These are phyloP conservation scores for Myotis lucifugus DNA, from an alignment of 2,113 vertebrate genomes.

Conservation along the genomic window DNA sequence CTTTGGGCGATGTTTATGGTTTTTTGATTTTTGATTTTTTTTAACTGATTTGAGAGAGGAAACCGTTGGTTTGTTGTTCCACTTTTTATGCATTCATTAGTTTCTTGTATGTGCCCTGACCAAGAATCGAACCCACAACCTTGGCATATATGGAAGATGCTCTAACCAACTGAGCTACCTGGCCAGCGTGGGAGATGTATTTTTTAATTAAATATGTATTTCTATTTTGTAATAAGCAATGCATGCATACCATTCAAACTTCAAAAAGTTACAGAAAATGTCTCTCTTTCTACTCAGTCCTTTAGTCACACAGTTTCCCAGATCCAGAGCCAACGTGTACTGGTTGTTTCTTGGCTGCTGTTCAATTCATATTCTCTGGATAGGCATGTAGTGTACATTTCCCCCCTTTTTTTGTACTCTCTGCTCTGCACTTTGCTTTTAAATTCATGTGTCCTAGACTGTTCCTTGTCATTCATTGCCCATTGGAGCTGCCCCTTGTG, in stretches of 20 bases:
- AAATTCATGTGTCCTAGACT: too few species aligned
- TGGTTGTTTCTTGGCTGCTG: not conserved
- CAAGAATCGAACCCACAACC: not conserved
- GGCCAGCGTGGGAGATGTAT: not conserved
- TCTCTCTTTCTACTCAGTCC: not conserved
- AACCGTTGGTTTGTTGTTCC: not conserved
- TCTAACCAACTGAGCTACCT: not conserved
- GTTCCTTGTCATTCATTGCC: fast-evolving
- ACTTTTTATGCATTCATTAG: too few species aligned
- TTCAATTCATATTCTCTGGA: not conserved
- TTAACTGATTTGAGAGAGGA: not conserved
- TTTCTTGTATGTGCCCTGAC: not conserved
- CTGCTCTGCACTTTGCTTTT: not conserved
- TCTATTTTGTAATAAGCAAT: not conserved
- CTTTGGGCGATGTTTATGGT: not conserved
- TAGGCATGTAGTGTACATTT: not conserved
- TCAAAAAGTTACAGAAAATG: not conserved
- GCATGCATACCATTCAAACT: not conserved
- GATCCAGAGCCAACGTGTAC: not conserved
- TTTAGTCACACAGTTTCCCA: not conserved
- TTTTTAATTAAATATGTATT: not conserved
- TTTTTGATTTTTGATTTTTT: not conserved
- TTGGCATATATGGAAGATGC: not conserved
- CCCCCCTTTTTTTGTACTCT: not conserved
- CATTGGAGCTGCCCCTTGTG: not conserved